Base-by-base conservation (phyloP, 2,113 vertebrate genomes). In the Psittacula cyanocephala region DNA sequence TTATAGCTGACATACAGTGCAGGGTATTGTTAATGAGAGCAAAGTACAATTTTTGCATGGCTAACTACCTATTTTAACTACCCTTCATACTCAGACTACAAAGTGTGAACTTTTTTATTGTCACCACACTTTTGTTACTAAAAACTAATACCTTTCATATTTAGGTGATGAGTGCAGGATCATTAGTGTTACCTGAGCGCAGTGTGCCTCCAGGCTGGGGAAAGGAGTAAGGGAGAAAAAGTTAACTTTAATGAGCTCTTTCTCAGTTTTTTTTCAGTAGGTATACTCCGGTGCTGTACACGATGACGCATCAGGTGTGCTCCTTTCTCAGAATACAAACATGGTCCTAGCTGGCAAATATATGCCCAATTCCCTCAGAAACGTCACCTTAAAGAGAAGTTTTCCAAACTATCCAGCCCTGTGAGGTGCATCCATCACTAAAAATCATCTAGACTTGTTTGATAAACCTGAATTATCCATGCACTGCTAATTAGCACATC, bases 251-350 rank as follows among this genome's bases (percentile, higher is more conserved):
- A 78, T 49, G 82, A 94, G 71, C 39, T 77, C 49, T 81, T 70
- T 10, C 39, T 77, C 43, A 15, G 3, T 2, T 29, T 46, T 43
- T 70, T 86, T 47, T 47, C 33, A 33, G 49, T 6, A 53, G 29
- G 9, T 41, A 46, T 16, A 47, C 28, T 46, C 7, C 52, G 78
- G 43, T 1, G 2, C 64, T 23, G 7, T 10, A 64, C 27, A 52
- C 11, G 33, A 16, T 43, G 63, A 67, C 67, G 67, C 68, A 25
- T 0, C 0, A 0, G 17, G 20, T 31, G 37, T 55, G 27, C 33
- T 75, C 33, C 9, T 0, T 31, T 52, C 60, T 75, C 52, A 41
- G 28, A 28, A 60, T 24, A 75, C 22, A 71, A 83, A 88, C 65
- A n/a, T 1, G 1, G 9, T 12, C 86, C 53, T 25, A 31, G 22